Evolutionary conservation across 2,888 invertebrate genomes (phyloP).

Genomic region (Caenorhabditis sp.): DNA sequence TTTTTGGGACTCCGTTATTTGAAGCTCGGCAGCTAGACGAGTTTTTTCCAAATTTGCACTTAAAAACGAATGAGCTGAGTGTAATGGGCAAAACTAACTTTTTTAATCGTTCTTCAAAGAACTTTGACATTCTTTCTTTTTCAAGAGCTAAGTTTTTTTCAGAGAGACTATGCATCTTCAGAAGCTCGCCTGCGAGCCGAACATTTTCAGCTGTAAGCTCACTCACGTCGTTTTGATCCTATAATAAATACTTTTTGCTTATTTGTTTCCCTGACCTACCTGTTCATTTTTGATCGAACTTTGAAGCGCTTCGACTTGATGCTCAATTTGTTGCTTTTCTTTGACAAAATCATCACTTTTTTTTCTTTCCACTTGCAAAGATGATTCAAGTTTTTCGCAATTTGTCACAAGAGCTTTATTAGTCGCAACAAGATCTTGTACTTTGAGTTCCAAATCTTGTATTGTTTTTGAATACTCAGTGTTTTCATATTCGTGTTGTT

Average conservation of each 20-base stretch:
- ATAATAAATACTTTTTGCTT: too few species aligned
- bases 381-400: conserved; percentile 44
- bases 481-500: neutral
- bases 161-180: conserved; percentile 63
- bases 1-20: conserved; percentile 31
- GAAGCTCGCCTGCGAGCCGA: conserved; percentile 73
- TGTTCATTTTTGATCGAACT: too few species aligned
- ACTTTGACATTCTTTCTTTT: conserved; percentile 54
- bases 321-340: conserved; percentile 52
- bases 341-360: conserved; percentile 59
- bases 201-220: conserved; percentile 76
- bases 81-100: too few species aligned
- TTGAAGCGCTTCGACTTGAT: conserved; percentile 31
- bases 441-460: conserved; percentile 37
- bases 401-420: conserved; percentile 40
- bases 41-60: conserved; percentile 57
- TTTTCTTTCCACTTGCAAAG: conserved; percentile 66
- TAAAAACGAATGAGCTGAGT: too few species aligned
- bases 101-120: conserved; percentile 62
- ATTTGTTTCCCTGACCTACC: too few species aligned
- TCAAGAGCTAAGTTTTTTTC: conserved; percentile 49
- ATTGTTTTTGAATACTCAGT: conserved; percentile 10
- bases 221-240: conserved; percentile 3
- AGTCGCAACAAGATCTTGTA: conserved; percentile 22
- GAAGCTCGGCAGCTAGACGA: conserved; percentile 49